Evolutionary conservation across 2,113 vertebrate genomes (phyloP).

Genomic region (Zosterops lateralis): DNA sequence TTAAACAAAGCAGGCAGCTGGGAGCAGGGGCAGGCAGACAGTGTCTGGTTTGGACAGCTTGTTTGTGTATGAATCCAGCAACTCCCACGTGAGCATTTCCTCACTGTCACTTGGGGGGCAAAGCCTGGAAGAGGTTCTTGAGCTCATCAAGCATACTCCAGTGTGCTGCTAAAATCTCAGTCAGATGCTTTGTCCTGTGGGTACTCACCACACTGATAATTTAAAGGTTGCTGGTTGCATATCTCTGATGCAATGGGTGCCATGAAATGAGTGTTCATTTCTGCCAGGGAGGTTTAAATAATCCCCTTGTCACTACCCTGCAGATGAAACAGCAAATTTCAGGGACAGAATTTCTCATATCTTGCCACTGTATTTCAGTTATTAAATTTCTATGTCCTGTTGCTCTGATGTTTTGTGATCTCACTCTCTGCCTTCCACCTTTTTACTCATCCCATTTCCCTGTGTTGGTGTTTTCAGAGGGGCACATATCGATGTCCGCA

Average conservation of each 20-base stretch:
- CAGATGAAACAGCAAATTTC: neutral
- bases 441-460: neutral
- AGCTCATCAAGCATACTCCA: neutral
- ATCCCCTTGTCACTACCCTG: neutral
- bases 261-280: rapidly evolving
- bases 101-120: neutral
- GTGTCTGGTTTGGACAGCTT: neutral
- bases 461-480: conserved; percentile 71
- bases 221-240: neutral
- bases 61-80: neutral
- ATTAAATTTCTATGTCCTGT: neutral
- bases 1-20: neutral
- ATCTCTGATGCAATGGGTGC: neutral
- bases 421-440: neutral
- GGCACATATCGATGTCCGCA: conserved; percentile 96
- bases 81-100: rapidly evolving
- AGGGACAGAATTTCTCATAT: neutral
- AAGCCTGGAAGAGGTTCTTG: neutral
- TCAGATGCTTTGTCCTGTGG: neutral
- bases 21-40: neutral
- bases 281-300: neutral
- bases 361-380: neutral
- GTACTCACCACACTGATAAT: neutral
- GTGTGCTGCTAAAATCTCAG: neutral
- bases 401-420: neutral